Evolutionary conservation across 2,797 vertebrate genomes (phyloP).

Genomic region (Dermochelys coriacea): DNA sequence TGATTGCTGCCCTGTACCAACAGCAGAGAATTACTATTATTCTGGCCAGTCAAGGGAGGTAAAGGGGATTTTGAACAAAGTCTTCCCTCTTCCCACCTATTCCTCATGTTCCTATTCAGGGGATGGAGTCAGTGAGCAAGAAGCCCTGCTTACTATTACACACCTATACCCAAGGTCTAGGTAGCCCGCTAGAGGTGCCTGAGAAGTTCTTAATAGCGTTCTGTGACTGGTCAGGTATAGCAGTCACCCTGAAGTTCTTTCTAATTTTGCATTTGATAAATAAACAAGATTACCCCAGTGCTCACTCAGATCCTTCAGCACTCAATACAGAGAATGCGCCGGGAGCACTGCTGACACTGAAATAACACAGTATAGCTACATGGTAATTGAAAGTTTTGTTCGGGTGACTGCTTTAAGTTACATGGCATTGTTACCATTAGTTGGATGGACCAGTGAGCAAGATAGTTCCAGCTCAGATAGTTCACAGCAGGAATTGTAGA

Average conservation of each 20-base stretch:
- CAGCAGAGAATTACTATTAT: too few relatives aligned
- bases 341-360: neutral
- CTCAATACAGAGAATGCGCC: neutral
- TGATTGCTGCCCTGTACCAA: too few relatives aligned
- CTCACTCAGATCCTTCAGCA: neutral
- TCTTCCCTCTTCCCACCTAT: neutral
- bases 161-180: neutral
- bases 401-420: neutral
- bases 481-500: neutral
- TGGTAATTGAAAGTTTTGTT: neutral
- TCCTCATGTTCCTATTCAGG: neutral
- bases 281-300: neutral
- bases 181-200: neutral
- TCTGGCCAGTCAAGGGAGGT: too few relatives aligned
- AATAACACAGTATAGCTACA: neutral
- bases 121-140: neutral
- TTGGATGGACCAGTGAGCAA: neutral
- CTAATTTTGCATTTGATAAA: neutral
- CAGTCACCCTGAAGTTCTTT: neutral
- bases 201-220: neutral
- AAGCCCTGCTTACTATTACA: neutral
- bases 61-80: too few relatives aligned
- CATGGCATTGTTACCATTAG: neutral
- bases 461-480: neutral
- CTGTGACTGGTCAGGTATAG: neutral